phyloP scores from a whole-genome alignment of 2,888 invertebrate species.

The Tolmerus cingulatus region DNA sequence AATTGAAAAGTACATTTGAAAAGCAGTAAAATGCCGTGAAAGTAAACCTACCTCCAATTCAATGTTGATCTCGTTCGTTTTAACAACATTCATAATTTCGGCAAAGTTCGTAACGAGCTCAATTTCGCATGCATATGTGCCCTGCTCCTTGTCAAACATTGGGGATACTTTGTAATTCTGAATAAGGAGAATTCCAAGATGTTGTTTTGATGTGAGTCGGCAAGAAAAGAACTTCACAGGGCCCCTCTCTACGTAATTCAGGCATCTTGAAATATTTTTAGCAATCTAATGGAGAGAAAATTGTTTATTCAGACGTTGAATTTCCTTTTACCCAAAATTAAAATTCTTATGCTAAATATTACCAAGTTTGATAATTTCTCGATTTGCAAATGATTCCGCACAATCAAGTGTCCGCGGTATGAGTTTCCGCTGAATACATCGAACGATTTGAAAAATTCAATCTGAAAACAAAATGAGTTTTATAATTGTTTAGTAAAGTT shows the following conservation, averaged over 20 bases:
- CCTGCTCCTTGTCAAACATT: slow-evolving; percentile 56
- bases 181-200: slow-evolving; percentile 55
- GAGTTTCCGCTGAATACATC: slow-evolving; percentile 62
- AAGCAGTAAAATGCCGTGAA: neutral
- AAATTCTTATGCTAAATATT: slow-evolving; percentile 47
- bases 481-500: neutral
- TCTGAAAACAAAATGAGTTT: slow-evolving; percentile 51
- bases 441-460: slow-evolving; percentile 61
- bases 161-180: slow-evolving; percentile 58
- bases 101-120: slow-evolving; percentile 56
- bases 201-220: slow-evolving; percentile 57
- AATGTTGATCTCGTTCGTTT: slow-evolving; percentile 59
- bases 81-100: slow-evolving; percentile 58
- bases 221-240: slow-evolving; percentile 58
- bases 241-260: slow-evolving; percentile 55
- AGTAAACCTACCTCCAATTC: slow-evolving; percentile 58
- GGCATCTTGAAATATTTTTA: slow-evolving; percentile 59
- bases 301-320: neutral
- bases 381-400: slow-evolving; percentile 62
- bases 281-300: slow-evolving; percentile 55
- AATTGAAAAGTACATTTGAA: neutral
- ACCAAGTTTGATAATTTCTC: slow-evolving; percentile 63
- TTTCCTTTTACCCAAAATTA: neutral
- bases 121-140: slow-evolving; percentile 61
- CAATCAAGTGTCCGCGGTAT: slow-evolving; percentile 59